Conservation (phyloP, 2,113 vertebrate genomes). For the Festucalex cinctus region DNA sequence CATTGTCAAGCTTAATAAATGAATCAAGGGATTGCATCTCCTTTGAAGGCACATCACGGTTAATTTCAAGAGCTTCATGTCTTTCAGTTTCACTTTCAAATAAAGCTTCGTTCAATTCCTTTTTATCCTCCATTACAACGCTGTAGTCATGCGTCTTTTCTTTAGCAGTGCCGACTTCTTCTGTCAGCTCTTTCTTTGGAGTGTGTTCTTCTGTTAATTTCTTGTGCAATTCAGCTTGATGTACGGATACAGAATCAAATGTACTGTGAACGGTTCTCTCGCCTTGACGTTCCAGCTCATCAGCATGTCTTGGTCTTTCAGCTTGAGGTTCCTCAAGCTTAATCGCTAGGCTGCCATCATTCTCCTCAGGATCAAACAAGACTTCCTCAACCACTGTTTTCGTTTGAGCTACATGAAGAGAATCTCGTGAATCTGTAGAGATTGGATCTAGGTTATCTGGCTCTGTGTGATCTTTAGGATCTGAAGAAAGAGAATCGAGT, state of each 20-base stretch:
- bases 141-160: slow-evolving; percentile 7
- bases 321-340: slow-evolving; percentile 6
- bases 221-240: background rate
- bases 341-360: slow-evolving; percentile 5
- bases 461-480: background rate
- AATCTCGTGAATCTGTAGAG: slow-evolving; percentile 16
- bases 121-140: slow-evolving; percentile 1
- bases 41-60: background rate
- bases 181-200: background rate
- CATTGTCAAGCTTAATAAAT: slow-evolving; percentile 34
- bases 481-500: background rate
- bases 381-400: slow-evolving; percentile 1
- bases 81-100: slow-evolving; percentile 14
- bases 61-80: slow-evolving; percentile 10
- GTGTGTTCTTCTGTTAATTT: slow-evolving; percentile 12
- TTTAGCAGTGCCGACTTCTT: slow-evolving; percentile 1
- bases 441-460: slow-evolving; percentile 5
- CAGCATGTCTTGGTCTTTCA: slow-evolving; percentile 21
- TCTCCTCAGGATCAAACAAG: slow-evolving; percentile 18
- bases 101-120: slow-evolving; percentile 9
- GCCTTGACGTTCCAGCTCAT: slow-evolving; percentile 23
- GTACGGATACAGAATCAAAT: background rate
- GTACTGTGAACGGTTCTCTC: background rate
- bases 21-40: background rate
- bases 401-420: slow-evolving; percentile 2